phyloP scores from a whole-genome alignment of 2,113 vertebrate species.

The Camarhynchus parvulus region DNA sequence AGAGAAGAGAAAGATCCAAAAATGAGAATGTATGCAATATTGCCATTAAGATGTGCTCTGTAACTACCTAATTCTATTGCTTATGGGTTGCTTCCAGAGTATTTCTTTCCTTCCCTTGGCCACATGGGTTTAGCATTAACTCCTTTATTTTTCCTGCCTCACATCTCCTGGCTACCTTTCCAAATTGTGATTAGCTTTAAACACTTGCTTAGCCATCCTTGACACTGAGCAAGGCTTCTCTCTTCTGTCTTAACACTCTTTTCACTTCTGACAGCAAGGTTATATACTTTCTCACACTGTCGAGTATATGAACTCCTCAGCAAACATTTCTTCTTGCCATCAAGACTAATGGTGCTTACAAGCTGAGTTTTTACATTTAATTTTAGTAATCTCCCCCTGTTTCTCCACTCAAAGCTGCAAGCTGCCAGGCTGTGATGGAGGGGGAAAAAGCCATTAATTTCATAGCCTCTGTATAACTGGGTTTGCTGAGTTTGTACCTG shows the following conservation, averaged over 20 bases:
- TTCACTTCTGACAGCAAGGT: background rate
- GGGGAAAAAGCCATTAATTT: background rate
- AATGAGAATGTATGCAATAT: background rate
- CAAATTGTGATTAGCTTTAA: background rate
- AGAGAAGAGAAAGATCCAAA: background rate
- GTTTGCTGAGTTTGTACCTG: background rate
- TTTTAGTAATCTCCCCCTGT: background rate
- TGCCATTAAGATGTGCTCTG: background rate
- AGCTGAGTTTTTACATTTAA: background rate
- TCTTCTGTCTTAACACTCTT: background rate
- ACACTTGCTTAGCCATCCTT: conserved; percentile 1
- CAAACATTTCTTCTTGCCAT: background rate
- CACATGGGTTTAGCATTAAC: background rate
- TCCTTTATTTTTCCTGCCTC: background rate
- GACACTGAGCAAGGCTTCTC: background rate
- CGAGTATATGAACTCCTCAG: background rate
- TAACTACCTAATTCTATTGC: background rate
- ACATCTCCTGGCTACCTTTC: background rate
- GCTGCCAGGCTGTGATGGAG: background rate
- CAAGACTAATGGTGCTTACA: background rate
- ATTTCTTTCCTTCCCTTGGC: background rate
- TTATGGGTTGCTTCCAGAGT: background rate
- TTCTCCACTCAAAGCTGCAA: background rate
- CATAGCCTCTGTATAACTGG: background rate
- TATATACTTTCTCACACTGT: background rate